phyloP scores from a whole-genome alignment of 2,888 invertebrate species.

The Euzophera pinguis region DNA sequence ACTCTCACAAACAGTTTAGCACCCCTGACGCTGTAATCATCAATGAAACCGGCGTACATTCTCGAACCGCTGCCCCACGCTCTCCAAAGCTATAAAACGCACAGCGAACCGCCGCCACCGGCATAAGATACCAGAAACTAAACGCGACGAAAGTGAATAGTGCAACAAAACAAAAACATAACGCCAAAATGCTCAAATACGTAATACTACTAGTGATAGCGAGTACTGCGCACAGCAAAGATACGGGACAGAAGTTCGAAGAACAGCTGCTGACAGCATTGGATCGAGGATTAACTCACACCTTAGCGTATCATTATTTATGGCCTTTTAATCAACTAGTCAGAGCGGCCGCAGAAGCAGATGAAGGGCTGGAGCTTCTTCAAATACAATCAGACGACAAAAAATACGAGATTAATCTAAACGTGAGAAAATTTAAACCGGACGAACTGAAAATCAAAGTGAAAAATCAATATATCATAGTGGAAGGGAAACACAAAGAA shows the following conservation, averaged over 20 bases:
- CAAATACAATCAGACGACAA: constrained; percentile 56
- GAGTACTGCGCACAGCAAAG: constrained; percentile 38
- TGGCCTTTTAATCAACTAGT: constrained; percentile 71
- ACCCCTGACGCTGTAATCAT: constrained; percentile 56
- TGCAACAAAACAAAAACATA: constrained; percentile 4
- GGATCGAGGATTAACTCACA: constrained; percentile 59
- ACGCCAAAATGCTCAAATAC: constrained; percentile 46
- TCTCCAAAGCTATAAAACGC: constrained; percentile 62
- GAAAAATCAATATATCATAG: constrained; percentile 59
- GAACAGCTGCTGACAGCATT: constrained; percentile 57
- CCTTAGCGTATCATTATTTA: constrained; percentile 57
- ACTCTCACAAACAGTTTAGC: constrained; percentile 42
- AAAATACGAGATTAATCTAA: constrained; percentile 54
- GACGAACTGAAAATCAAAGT: constrained; percentile 65
- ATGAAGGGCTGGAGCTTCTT: constrained; percentile 56
- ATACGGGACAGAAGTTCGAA: constrained; percentile 40
- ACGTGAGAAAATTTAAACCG: constrained; percentile 59
- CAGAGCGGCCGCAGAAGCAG: constrained; percentile 52
- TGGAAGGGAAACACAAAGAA: constrained; percentile 61
- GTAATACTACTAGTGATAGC: constrained; percentile 44
- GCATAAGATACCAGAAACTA: constrained; percentile 31
- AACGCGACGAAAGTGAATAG: constrained; percentile 28
- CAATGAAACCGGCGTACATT: constrained; percentile 62
- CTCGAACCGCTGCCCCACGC: constrained; percentile 57
- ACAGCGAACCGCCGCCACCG: constrained; percentile 31